phyloP scores from a whole-genome alignment of 2,113 vertebrate species.

The Dromas ardeola region DNA sequence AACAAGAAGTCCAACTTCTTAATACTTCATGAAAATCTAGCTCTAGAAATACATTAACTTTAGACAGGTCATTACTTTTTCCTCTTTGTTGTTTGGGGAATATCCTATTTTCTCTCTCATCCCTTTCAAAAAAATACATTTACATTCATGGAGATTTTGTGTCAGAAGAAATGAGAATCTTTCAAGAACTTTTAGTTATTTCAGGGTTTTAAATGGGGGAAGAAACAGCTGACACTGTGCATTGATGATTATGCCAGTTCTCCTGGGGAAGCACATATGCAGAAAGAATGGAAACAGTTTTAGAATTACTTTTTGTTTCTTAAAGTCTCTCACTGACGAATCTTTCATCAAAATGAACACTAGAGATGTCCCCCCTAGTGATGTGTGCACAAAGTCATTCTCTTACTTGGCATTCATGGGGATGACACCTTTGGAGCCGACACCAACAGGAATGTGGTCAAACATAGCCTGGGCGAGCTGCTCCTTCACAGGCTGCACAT shows the following conservation, averaged over 20 bases:
- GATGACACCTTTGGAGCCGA: constrained; percentile 97
- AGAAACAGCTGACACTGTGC: background rate
- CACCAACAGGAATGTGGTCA: constrained; percentile 97
- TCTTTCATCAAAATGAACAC: background rate
- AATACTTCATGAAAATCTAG: background rate
- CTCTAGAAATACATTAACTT: background rate
- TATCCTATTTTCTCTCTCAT: background rate
- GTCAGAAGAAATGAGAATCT: background rate
- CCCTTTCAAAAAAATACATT: background rate
- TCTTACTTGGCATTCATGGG: constrained; percentile 97
- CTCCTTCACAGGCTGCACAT: constrained; percentile 97
- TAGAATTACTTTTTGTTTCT: background rate
- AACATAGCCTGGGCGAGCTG: constrained; percentile 97
- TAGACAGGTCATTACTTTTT: background rate
- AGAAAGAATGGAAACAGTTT: background rate
- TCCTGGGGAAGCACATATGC: background rate
- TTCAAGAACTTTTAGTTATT: background rate
- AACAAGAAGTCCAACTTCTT: background rate
- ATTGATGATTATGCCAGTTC: background rate
- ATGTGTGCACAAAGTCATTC: background rate
- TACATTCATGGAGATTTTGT: background rate
- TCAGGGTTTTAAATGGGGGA: background rate
- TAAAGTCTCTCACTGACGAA: background rate
- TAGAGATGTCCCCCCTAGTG: background rate
- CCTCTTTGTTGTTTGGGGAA: background rate